A percentile compares a stretch with the other conserved stretches of the same genome.
phyloP scores from a whole-genome alignment of 37 sponge, comb jelly and placozoan genomes.

The Haliclona indistincta region DNA sequence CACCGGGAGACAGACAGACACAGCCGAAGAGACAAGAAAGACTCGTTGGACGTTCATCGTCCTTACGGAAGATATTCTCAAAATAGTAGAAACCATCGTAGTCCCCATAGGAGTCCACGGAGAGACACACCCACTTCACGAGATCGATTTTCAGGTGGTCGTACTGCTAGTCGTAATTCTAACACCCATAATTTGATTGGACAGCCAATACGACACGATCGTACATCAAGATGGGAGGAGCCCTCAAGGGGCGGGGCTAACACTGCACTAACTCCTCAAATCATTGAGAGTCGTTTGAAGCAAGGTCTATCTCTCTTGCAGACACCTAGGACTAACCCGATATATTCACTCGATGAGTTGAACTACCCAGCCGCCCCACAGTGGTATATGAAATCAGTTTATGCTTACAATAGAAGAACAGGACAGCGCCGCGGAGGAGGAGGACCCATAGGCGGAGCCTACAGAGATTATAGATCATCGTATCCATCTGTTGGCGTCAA shows the following conservation, averaged over 20 bases:
- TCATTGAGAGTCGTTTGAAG: not conserved
- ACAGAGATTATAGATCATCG: too few species aligned
- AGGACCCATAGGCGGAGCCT: too few species aligned
- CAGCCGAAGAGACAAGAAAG: too few species aligned
- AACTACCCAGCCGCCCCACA: slow-evolving; percentile 64
- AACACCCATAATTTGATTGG: not conserved
- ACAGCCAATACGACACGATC: slow-evolving; percentile 3
- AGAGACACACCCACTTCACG: too few species aligned
- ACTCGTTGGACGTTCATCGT: too few species aligned
- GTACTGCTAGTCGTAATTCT: too few species aligned
- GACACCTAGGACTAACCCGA: slow-evolving; percentile 17
- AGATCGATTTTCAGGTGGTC: too few species aligned
- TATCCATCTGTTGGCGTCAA: too few species aligned
- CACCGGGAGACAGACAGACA: too few species aligned
- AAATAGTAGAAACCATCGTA: too few species aligned
- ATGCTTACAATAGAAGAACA: slow-evolving; percentile 4
- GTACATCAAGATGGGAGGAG: not conserved
- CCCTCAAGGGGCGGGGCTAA: not conserved
- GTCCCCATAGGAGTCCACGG: too few species aligned
- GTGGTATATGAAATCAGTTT: slow-evolving; percentile 53
- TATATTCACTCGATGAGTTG: slow-evolving; percentile 40
- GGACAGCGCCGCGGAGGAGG: not conserved
- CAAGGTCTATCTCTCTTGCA: slow-evolving; percentile 35
- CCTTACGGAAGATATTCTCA: too few species aligned
- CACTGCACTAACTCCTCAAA: not conserved